Percentiles rank a stretch among this genome's conserved stretches.
These are phyloP conservation scores for Plodia interpunctella DNA, from an alignment of 1,140 invertebrate species.

Conservation along the genomic window DNA sequence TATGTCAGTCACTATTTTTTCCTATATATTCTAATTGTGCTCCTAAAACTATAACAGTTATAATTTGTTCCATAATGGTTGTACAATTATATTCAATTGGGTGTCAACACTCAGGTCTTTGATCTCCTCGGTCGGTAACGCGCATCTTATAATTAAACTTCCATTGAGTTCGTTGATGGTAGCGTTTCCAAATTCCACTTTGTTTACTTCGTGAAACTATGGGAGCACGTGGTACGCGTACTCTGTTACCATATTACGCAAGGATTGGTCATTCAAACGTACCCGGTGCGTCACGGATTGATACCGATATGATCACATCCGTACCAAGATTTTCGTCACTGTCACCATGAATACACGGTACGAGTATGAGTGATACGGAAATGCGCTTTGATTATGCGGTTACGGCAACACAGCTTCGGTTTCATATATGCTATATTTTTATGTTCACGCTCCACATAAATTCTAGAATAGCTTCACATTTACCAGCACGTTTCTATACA, in stretches of 20 bases:
- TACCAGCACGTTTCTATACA: background rate
- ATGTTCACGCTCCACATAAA: constrained; percentile 8
- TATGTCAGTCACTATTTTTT: background rate
- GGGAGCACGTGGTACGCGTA: constrained; percentile 27
- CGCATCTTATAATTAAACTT: constrained; percentile 47
- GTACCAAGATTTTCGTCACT: background rate
- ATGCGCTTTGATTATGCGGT: constrained; percentile 47
- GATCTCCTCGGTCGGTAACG: constrained; percentile 32
- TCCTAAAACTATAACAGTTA: background rate
- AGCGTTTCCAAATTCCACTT: constrained; percentile 35
- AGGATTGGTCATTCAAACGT: background rate
- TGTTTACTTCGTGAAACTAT: constrained; percentile 40
- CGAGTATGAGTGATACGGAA: constrained; percentile 41
- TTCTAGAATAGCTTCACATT: too few species aligned
- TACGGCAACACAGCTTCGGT: constrained; percentile 28
- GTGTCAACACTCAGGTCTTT: constrained; percentile 3
- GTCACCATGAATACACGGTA: background rate
- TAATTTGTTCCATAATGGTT: background rate
- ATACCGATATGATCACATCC: constrained; percentile 10
- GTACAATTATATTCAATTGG: background rate
- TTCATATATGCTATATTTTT: constrained; percentile 24
- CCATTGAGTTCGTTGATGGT: constrained; percentile 42
- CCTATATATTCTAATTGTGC: background rate
- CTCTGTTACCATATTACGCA: background rate
- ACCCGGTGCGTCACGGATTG: constrained; percentile 14